These are phyloP conservation scores for Temnothorax longispinosus DNA, from an alignment of 1,140 invertebrate genomes.

Conservation along the genomic window DNA sequence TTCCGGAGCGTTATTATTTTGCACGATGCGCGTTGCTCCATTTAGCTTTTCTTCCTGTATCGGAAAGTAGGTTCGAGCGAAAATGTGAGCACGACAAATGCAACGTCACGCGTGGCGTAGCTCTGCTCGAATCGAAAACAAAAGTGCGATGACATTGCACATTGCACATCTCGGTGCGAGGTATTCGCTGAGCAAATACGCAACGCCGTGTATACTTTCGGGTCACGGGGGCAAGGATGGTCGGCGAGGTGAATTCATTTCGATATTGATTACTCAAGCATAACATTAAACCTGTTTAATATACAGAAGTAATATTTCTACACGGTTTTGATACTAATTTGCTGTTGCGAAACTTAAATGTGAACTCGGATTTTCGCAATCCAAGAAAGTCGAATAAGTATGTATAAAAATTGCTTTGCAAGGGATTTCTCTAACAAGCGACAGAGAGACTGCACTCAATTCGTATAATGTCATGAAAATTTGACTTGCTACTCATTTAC, in stretches of 20 bases:
- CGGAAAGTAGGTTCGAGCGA: constrained; percentile 30
- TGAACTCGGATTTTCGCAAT: too few species aligned
- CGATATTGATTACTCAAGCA: not conserved
- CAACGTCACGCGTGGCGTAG: constrained; percentile 21
- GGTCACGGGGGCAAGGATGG: not conserved
- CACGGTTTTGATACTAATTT: not conserved
- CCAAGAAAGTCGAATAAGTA: not conserved
- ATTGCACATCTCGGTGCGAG: not conserved
- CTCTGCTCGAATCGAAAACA: constrained; percentile 14
- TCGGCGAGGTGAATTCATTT: not conserved
- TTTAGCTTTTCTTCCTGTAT: constrained; percentile 4
- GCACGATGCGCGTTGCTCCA: constrained; percentile 24
- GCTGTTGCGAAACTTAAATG: not conserved
- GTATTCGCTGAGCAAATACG: constrained; percentile 26
- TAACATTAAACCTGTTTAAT: not conserved
- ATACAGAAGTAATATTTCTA: not conserved
- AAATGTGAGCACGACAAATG: not conserved
- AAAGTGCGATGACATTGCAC: constrained; percentile 38
- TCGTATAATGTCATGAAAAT: too few species aligned
- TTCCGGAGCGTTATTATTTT: constrained; percentile 53
- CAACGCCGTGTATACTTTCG: not conserved
- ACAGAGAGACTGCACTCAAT: not conserved
- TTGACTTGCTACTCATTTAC: too few species aligned
- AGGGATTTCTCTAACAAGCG: not conserved
- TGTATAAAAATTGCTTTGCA: not conserved